These are phyloP conservation scores for Zaprionus davidi DNA, from an alignment of 1,140 invertebrate genomes.

Conservation along the genomic window DNA sequence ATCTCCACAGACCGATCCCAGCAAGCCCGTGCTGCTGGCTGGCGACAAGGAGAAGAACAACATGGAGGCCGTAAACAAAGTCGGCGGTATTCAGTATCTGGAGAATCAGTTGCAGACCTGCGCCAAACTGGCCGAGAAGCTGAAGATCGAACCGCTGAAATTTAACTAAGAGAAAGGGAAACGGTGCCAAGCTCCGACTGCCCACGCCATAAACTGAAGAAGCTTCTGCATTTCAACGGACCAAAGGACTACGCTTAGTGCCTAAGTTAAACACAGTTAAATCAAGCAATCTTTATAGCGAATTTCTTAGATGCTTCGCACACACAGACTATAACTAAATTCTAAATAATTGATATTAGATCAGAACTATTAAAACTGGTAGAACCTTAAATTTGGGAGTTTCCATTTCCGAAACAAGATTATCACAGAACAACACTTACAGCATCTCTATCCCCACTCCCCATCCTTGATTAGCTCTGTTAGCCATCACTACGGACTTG, in stretches of 20 bases:
- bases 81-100: conserved; percentile 92
- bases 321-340: conserved; percentile 12
- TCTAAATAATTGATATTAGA: conserved; percentile 23
- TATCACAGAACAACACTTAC: neutral
- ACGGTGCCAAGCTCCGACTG: conserved; percentile 30
- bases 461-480: neutral
- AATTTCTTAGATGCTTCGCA: conserved; percentile 4
- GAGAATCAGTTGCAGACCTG: conserved; percentile 89
- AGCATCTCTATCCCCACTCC: neutral
- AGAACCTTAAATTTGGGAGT: neutral
- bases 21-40: conserved; percentile 90
- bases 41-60: conserved; percentile 93
- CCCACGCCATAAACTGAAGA: conserved; percentile 28
- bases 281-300: conserved; percentile 10
- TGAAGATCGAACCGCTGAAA: conserved; percentile 86
- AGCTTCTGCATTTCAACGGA: conserved; percentile 65
- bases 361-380: conserved; percentile 3
- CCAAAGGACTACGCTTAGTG: conserved; percentile 67
- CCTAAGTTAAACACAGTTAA: conserved; percentile 39
- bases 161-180: conserved; percentile 51
- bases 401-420: neutral
- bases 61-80: conserved; percentile 87
- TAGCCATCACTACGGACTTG: neutral
- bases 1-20: conserved; percentile 86
- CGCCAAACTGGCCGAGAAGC: conserved; percentile 85